phyloP scores from a whole-genome alignment of 2,797 vertebrate species.

The Acrossocheilus fasciatus region DNA sequence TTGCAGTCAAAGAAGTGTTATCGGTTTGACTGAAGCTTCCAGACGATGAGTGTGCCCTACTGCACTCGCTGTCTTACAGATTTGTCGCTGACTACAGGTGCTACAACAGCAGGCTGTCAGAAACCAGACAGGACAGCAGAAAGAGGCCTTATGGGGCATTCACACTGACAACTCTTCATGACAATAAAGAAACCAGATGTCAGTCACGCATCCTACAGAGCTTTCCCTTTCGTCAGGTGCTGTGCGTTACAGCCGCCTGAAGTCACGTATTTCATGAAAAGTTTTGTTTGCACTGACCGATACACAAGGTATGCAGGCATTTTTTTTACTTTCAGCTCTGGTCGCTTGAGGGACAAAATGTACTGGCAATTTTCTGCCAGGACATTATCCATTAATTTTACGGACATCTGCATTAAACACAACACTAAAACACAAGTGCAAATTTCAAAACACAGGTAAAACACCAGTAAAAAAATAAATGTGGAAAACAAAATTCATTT shows the following conservation, averaged over 20 bases:
- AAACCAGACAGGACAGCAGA: slow-evolving; percentile 30
- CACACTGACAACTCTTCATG: slow-evolving; percentile 1
- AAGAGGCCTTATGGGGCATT: not conserved
- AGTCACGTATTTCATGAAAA: not conserved
- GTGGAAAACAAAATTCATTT: too few species aligned
- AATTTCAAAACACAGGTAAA: too few species aligned
- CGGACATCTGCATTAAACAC: too few species aligned
- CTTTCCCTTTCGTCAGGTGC: not conserved
- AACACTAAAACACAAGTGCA: too few species aligned
- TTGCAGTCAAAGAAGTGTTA: not conserved
- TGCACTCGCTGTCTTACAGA: slow-evolving; percentile 30
- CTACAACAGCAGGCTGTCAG: slow-evolving; percentile 58
- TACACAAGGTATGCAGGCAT: not conserved
- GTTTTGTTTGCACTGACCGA: not conserved
- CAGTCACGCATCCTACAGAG: not conserved
- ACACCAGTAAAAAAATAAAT: too few species aligned
- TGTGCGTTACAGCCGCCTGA: not conserved
- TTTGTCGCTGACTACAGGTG: slow-evolving; percentile 61
- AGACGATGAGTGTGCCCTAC: slow-evolving; percentile 44
- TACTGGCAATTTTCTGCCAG: too few species aligned
- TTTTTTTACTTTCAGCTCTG: not conserved
- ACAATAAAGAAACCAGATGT: not conserved
- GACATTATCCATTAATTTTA: too few species aligned
- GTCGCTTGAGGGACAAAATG: too few species aligned
- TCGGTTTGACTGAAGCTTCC: slow-evolving; percentile 25